These are phyloP conservation scores for Deroptyus accipitrinus DNA, from an alignment of 2,113 vertebrate species.

Conservation along the genomic window DNA sequence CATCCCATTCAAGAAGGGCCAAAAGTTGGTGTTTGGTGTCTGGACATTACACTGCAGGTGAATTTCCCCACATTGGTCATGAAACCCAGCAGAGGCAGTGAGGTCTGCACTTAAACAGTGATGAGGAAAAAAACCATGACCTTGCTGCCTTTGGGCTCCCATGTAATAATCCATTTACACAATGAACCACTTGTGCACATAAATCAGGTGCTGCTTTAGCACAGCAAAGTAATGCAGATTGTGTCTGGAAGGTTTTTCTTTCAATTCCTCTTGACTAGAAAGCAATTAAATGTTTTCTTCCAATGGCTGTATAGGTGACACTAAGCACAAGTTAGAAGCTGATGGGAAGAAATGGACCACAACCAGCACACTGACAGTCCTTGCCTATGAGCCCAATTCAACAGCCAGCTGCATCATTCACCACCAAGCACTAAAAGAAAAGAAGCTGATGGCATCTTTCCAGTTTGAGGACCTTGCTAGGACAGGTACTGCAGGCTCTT, in stretches of 20 bases:
- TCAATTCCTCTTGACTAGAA: not conserved
- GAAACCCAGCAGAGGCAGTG: fast-evolving
- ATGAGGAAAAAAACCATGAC: not conserved
- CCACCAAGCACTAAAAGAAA: constrained; percentile 39
- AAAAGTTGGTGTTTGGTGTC: not conserved
- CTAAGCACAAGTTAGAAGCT: constrained; percentile 29
- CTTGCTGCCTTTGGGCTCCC: not conserved
- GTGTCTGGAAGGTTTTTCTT: not conserved
- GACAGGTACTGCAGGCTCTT: not conserved
- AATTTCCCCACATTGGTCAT: not conserved
- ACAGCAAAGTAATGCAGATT: not conserved
- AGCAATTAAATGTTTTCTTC: not conserved
- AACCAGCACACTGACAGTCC: constrained; percentile 51
- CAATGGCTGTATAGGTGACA: constrained; percentile 43
- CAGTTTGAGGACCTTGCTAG: constrained; percentile 37
- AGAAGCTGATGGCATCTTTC: constrained; percentile 13
- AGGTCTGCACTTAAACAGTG: not conserved
- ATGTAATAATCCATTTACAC: not conserved
- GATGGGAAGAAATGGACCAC: constrained; percentile 66
- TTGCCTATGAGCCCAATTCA: not conserved
- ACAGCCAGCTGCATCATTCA: constrained; percentile 51
- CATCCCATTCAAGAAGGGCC: not conserved
- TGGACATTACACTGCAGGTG: not conserved
- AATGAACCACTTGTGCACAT: not conserved
- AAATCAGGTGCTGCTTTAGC: not conserved